Percentiles rank a stretch among this genome's conserved stretches.
Evolutionary conservation across 2,888 invertebrate species (phyloP).

Genomic region (Hipparchia sbordonii): DNA sequence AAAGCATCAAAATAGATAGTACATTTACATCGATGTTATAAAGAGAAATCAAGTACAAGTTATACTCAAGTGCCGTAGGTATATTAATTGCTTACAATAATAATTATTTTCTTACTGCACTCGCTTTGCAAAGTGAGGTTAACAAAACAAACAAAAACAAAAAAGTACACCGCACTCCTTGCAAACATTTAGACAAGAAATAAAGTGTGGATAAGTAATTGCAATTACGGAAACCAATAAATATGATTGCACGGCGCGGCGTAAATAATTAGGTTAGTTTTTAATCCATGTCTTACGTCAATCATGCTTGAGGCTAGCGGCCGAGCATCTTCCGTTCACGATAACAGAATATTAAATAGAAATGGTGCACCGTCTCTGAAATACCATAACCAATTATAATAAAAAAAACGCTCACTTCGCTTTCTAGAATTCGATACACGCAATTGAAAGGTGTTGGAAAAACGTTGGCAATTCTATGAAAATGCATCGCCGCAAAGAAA

Average conservation of each 20-base stretch:
- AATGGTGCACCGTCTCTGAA: constrained; percentile 38
- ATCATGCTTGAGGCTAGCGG: constrained; percentile 29
- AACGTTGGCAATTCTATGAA: constrained; percentile 79
- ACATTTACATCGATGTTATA: background rate
- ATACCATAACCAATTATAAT: constrained; percentile 46
- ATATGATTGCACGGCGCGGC: constrained; percentile 33
- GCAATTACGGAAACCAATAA: constrained; percentile 35
- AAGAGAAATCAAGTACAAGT: background rate
- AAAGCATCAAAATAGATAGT: too few species aligned
- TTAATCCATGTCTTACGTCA: constrained; percentile 39
- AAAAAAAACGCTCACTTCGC: constrained; percentile 54
- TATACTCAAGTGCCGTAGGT: background rate
- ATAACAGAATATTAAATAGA: constrained; percentile 34
- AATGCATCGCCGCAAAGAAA: constrained; percentile 77
- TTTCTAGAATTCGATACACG: constrained; percentile 80
- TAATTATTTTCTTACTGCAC: constrained; percentile 3
- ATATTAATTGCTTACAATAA: background rate
- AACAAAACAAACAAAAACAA: constrained; percentile 17
- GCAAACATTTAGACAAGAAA: constrained; percentile 12
- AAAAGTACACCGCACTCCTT: constrained; percentile 8
- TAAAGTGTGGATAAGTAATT: constrained; percentile 29
- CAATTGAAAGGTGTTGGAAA: constrained; percentile 81
- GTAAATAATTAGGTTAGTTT: constrained; percentile 38
- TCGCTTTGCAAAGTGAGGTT: background rate
- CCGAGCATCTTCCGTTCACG: constrained; percentile 36